phyloP scores from a whole-genome alignment of 1,140 invertebrate species.

The Magallana angulata region DNA sequence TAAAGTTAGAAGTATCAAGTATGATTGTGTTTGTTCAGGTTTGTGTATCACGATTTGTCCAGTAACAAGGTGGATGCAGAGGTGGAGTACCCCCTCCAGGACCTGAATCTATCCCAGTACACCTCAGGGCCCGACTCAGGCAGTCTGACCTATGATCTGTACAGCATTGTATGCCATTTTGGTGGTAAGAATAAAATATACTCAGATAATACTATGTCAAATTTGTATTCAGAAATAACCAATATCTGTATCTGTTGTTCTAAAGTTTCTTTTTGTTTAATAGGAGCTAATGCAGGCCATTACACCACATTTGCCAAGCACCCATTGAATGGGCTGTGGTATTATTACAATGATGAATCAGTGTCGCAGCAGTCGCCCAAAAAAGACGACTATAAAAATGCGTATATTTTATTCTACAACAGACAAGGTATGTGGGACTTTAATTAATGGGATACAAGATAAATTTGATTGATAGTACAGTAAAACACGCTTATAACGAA shows the following conservation, averaged over 20 bases:
- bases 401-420: conserved; percentile 87
- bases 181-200: conserved; percentile 81
- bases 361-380: conserved; percentile 83
- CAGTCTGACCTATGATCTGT: conserved; percentile 83
- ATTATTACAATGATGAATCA: conserved; percentile 89
- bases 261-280: neutral
- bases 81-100: conserved; percentile 84
- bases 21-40: conserved; percentile 79
- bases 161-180: conserved; percentile 87
- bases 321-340: conserved; percentile 88
- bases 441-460: no score
- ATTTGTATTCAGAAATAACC: neutral
- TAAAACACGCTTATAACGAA: no score
- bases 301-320: conserved; percentile 87
- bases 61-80: conserved; percentile 86
- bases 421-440: conserved; percentile 77
- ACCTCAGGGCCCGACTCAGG: conserved; percentile 76
- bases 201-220: neutral
- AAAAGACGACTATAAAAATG: conserved; percentile 85
- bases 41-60: conserved; percentile 86
- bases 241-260: neutral
- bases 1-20: no score
- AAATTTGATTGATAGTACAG: no score
- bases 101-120: conserved; percentile 81
- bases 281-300: conserved; percentile 84